Evolutionary conservation across 1,140 invertebrate genomes (phyloP), one percentile per base, ranked within the genome.

Genomic region (Drosophila chauvacae): DNA sequence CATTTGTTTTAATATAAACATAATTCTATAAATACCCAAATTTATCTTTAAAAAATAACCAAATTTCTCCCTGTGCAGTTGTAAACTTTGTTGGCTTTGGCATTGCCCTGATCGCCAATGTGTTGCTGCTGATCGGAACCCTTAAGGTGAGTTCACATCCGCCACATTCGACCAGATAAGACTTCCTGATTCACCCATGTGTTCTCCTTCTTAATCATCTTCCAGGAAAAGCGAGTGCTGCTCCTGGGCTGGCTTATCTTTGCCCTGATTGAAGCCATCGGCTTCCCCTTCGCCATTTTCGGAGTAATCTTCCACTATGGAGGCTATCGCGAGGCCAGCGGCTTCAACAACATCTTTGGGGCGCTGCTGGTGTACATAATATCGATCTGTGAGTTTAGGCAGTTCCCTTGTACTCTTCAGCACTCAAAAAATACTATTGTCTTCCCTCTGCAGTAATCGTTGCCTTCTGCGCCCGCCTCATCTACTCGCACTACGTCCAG

Each of bases 241-340:
- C 74, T 91, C 7, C 18, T 53, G 13, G 56, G 75, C 26, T 91
- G 88, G 88, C 48, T 91, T 13, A 77, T 91, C 11, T 84, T 55
- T 13, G 88, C 77, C 14, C 14, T 69, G 6, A 2, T 91, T 1
- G 14, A 69, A 16, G 78, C 61, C 41, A 84, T 91, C 13, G 47
- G 62, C 26, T 91, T 88, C 57, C 88, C 88, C 7, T 63, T 91
- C 47, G 80, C 83, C 20, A 9, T 91, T 6, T 62, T 91, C 4
- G 88, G 88, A 4, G 68, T 72, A 4, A 91, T 91, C 33, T 91
- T 91, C 60, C 79, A 88, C 42, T 91, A 77, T 23, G 88, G 88
- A 13, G 81, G 79, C 14, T 91, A 85, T 42, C 84, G 88, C 2
- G 78, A 84, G 37, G 53, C 66, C 7, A 69, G 69, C 3, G 90